Evolutionary conservation across 2,113 vertebrate genomes (phyloP).

Genomic region (Gallinago jamesoni): DNA sequence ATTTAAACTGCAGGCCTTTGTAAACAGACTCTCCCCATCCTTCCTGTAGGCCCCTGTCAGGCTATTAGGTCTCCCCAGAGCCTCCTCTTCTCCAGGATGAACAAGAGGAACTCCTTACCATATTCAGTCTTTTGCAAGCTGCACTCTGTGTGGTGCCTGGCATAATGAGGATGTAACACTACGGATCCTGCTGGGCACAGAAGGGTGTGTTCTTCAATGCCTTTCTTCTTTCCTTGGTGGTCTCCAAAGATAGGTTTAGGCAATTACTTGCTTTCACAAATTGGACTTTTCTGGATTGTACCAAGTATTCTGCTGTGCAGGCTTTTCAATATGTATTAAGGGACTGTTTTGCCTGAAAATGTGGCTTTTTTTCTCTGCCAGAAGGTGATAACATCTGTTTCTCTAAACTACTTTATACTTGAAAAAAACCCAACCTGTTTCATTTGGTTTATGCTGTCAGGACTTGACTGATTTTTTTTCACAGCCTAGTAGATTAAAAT

Average conservation of each 20-base stretch:
- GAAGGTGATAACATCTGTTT: slow-evolving; percentile 22
- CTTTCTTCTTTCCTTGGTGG: neutral
- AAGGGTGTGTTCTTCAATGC: neutral
- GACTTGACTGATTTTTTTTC: neutral
- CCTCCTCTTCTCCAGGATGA: no score
- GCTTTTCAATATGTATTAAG: neutral
- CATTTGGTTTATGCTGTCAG: neutral
- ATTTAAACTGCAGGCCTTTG: no score
- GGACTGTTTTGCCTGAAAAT: neutral
- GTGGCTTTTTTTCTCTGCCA: neutral
- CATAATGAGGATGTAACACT: neutral
- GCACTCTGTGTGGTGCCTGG: neutral
- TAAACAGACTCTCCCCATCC: no score
- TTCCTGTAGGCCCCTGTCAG: no score
- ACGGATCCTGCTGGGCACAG: neutral
- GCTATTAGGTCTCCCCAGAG: no score
- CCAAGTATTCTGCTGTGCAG: neutral
- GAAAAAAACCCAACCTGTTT: neutral
- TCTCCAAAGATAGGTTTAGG: neutral
- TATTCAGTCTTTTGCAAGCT: neutral
- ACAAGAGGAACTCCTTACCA: neutral
- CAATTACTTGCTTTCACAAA: neutral
- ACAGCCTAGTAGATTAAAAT: neutral
- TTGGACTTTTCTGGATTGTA: neutral
- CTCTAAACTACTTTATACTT: neutral